Evolutionary conservation across 1,140 invertebrate genomes (phyloP).

Genomic region (Drosophila ercepeae): DNA sequence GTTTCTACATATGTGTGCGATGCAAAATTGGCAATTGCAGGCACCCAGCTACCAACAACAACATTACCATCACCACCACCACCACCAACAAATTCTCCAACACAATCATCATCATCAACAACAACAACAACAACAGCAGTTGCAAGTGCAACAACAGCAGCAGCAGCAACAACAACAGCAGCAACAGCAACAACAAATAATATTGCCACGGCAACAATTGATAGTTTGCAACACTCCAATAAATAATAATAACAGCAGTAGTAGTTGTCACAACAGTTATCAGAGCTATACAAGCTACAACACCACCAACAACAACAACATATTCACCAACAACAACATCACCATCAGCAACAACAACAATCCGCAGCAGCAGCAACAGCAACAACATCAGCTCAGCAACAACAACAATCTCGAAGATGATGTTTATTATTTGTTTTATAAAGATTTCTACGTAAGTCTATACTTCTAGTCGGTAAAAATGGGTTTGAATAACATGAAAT

Average conservation of each 20-base stretch:
- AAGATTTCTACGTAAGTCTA: conserved; percentile 79
- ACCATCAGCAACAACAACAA: conserved; percentile 19
- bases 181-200: conserved; percentile 35
- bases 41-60: conserved; percentile 77
- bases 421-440: conserved; percentile 81
- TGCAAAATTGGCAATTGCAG: conserved; percentile 80
- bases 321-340: conserved; percentile 25
- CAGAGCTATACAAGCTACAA: conserved; percentile 33
- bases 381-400: conserved; percentile 44
- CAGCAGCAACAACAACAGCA: conserved; percentile 25
- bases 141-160: conserved; percentile 26
- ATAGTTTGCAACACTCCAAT: conserved; percentile 31
- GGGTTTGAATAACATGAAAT: too few relatives aligned
- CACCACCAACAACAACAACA: conserved; percentile 39
- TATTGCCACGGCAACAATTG: conserved; percentile 36
- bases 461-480: too few relatives aligned
- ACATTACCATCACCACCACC: conserved; percentile 61
- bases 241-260: conserved; percentile 44
- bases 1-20: conserved; percentile 70
- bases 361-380: conserved; percentile 34
- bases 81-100: conserved; percentile 44
- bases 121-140: conserved; percentile 22
- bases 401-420: conserved; percentile 76
- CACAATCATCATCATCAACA: conserved; percentile 24
- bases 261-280: conserved; percentile 48